These are phyloP conservation scores for Aptenodytes forsteri DNA, from an alignment of 2,113 vertebrate species.

Conservation along the genomic window DNA sequence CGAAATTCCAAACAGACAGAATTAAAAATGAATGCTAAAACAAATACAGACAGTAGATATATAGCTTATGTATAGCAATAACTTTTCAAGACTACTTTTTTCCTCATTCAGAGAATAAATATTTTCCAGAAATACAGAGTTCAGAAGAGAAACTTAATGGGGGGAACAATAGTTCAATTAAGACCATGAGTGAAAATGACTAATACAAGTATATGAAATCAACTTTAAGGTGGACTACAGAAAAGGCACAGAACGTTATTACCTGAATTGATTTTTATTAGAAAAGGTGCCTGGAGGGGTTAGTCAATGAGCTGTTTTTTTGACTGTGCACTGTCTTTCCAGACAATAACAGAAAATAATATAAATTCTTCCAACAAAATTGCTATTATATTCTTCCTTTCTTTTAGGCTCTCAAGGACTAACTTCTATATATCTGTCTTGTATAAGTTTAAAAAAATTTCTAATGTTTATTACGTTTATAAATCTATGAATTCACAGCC, in stretches of 20 bases:
- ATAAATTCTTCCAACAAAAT: neutral
- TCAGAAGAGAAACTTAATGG: neutral
- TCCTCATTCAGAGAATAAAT: neutral
- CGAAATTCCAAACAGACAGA: neutral
- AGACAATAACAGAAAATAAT: neutral
- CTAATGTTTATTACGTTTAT: neutral
- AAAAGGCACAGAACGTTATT: neutral
- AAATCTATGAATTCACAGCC: neutral
- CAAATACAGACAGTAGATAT: neutral
- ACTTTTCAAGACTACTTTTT: neutral
- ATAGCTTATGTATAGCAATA: neutral
- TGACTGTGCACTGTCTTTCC: neutral
- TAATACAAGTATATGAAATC: neutral
- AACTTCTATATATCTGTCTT: neutral
- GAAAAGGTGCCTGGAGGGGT: neutral
- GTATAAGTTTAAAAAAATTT: neutral
- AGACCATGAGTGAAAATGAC: neutral
- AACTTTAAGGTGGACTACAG: neutral
- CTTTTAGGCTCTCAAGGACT: neutral
- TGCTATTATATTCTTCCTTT: neutral
- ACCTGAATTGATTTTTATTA: neutral
- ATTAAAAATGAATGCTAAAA: neutral
- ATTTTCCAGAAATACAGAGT: neutral
- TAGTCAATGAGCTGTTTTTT: neutral
- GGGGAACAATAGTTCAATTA: neutral